phyloP scores from a whole-genome alignment of 2,888 invertebrate genomes.

The Thyatira batis region DNA sequence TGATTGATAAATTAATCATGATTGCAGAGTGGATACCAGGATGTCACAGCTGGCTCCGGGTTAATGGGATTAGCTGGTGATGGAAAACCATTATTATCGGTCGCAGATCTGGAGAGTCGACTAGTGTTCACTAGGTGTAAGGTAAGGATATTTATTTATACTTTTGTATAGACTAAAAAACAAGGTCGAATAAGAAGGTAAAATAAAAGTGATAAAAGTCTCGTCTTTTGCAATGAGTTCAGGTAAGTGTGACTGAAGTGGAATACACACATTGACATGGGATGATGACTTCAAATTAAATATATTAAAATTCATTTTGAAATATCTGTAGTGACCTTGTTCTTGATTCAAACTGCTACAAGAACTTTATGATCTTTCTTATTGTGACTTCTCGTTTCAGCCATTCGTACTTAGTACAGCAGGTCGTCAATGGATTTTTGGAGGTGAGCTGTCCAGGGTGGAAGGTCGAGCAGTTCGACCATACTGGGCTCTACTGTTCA shows the following conservation, averaged over 20 bases:
- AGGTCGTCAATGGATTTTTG: constrained; percentile 94
- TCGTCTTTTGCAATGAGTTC: too few relatives aligned
- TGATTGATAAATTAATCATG: too few relatives aligned
- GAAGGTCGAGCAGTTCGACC: constrained; percentile 91
- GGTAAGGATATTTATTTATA: constrained; percentile 66
- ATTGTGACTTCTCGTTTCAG: constrained; percentile 54
- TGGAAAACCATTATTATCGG: constrained; percentile 89
- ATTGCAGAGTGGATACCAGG: constrained; percentile 86
- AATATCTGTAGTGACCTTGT: too few relatives aligned
- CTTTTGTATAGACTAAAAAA: too few relatives aligned
- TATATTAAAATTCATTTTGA: too few relatives aligned
- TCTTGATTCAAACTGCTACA: not conserved
- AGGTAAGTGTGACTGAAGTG: too few relatives aligned
- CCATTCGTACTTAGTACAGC: constrained; percentile 92
- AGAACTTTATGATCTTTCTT: not conserved
- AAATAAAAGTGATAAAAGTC: too few relatives aligned
- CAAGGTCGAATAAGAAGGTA: too few relatives aligned
- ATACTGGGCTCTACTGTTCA: constrained; percentile 93
- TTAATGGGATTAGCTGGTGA: constrained; percentile 93
- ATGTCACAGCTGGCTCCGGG: constrained; percentile 91
- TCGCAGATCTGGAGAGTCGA: constrained; percentile 92
- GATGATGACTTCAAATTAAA: too few relatives aligned
- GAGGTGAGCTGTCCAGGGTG: constrained; percentile 91
- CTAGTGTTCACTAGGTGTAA: constrained; percentile 95
- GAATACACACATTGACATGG: too few relatives aligned